Base-by-base conservation (phyloP, 2,113 vertebrate species). In the Ciconia stormi region DNA sequence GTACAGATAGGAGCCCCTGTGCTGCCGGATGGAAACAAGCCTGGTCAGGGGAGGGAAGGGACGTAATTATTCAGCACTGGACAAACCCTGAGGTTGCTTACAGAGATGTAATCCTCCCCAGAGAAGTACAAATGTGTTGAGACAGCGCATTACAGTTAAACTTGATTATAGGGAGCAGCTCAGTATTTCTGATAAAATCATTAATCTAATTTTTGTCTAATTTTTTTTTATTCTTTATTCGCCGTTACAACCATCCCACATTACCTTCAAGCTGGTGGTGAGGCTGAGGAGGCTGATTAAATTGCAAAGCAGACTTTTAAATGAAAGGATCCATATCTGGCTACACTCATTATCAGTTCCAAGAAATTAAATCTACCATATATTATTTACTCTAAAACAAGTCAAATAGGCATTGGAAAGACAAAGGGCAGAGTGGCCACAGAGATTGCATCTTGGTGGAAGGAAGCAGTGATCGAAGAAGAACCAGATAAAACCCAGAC, bases 281-380 rank as follows among this genome's bases (percentile, higher is more conserved):
- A 49, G 84, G 77, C 87, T 84, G 73, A 87, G 79, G 30, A 82
- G 69, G 77, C 88, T 93, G 95, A 96, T 96, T 94, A 82, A 95
- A 92, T 87, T 92, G 79, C 85, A 89, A 66, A 77, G 82, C 62
- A 70, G 82, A 72, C 69, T 92, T 92, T 67, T 59, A 93, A 93
- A 95, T 83, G 90, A 82, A 92, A 95, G 92, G 89, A 93, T 96
- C 94, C 86, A 84, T 95, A 95, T 90, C 94, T 56, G 42, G 80
- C 82, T 44, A 4, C 36, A 11, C 52, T 97, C 76, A 42, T 95
- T 96, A 94, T 92, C 96, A 91, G 89, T 74, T 94, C 89, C 77
- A 76, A 93, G 93, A 89, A 95, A 95, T 96, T 71, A 92, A 95
- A 96, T 92, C 69, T 91, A 20, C 73, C 56, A 9, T 63, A 72